Conservation (phyloP, 2,888 invertebrate genomes). For the Polyommatus iphigenia region DNA sequence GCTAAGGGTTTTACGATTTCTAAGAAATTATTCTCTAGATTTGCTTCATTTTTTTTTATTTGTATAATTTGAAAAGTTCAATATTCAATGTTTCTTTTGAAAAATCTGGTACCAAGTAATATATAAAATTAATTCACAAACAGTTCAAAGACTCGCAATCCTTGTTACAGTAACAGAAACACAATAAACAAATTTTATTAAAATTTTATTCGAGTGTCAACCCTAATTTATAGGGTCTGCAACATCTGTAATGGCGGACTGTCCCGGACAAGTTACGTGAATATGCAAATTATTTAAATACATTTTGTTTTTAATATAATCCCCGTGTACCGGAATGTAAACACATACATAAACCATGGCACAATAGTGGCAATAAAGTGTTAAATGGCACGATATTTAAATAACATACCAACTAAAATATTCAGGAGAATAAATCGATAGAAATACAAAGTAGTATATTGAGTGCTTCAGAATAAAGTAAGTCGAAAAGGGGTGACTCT, state of each 20-base stretch:
- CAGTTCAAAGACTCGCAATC: background rate
- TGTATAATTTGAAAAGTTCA: background rate
- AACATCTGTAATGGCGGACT: slow-evolving; percentile 51
- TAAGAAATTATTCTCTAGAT: background rate
- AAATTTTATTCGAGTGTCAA: slow-evolving; percentile 9
- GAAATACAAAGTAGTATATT: background rate
- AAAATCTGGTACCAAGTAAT: too few relatives aligned
- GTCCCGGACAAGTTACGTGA: slow-evolving; percentile 42
- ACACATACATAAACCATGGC: slow-evolving; percentile 31
- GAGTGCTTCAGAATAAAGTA: too few relatives aligned
- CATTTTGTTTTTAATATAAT: slow-evolving; percentile 43
- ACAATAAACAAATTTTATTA: slow-evolving; percentile 13
- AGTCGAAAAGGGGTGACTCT: too few relatives aligned
- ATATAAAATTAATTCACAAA: background rate
- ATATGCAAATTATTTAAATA: slow-evolving; percentile 53
- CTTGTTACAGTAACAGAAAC: background rate
- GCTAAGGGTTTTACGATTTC: background rate
- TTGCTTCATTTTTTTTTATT: background rate
- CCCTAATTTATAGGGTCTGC: slow-evolving; percentile 45
- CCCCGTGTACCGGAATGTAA: slow-evolving; percentile 40
- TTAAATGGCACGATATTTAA: slow-evolving; percentile 36
- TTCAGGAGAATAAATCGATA: background rate
- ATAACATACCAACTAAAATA: background rate
- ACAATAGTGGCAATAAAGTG: background rate
- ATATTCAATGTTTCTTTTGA: background rate